phyloP scores from a whole-genome alignment of 2,797 vertebrate genomes.

The Rousettus madagascariensis region DNA sequence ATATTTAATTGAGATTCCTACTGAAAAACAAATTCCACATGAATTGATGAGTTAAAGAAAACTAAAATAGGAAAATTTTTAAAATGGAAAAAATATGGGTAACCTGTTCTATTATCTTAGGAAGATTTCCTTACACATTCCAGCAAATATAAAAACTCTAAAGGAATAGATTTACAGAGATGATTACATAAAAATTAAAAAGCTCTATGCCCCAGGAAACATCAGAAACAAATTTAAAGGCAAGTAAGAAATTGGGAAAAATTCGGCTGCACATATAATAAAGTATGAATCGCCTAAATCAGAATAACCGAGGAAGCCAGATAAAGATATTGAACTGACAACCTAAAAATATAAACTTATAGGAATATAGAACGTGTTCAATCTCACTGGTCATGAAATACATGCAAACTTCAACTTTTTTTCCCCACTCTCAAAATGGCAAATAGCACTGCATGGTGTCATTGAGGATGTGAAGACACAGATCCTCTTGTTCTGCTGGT shows the following conservation, averaged over 20 bases:
- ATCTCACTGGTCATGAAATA: background rate
- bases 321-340: background rate
- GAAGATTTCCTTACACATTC: background rate
- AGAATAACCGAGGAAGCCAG: background rate
- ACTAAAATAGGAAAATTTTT: background rate
- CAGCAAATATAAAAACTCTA: background rate
- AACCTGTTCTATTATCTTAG: background rate
- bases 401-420: background rate
- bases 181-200: background rate
- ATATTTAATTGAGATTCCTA: background rate
- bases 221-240: conserved; percentile 2
- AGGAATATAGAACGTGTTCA: background rate
- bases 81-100: background rate
- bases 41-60: background rate
- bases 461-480: background rate
- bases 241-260: background rate
- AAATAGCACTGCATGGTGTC: background rate
- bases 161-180: background rate
- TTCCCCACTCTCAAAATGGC: background rate
- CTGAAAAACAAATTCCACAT: background rate
- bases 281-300: background rate
- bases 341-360: background rate
- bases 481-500: background rate
- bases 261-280: background rate
- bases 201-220: background rate